Conservation (phyloP, 2,797 vertebrate genomes). For the Calcarius lapponicus region DNA sequence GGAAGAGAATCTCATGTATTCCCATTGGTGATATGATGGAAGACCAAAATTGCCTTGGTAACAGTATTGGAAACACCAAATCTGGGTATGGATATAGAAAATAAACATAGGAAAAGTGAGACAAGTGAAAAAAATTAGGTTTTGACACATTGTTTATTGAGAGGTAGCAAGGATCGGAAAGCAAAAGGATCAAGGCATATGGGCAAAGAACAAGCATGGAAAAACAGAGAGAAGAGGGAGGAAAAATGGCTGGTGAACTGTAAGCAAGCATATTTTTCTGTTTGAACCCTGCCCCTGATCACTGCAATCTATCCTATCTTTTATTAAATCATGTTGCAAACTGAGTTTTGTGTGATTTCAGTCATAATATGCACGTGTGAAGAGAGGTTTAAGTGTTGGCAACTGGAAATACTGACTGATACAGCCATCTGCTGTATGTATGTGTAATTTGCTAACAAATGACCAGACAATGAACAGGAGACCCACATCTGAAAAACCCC, state of each 20-base stretch:
- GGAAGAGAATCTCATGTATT: not conserved
- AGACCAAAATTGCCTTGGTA: not conserved
- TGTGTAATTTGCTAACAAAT: not conserved
- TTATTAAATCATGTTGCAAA: not conserved
- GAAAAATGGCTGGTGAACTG: not conserved
- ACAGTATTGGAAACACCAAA: not conserved
- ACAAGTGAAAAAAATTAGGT: not conserved
- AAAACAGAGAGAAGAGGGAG: not conserved
- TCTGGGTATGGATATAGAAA: not conserved
- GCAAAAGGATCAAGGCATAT: not conserved
- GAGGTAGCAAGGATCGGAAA: not conserved
- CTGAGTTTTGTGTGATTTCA: not conserved
- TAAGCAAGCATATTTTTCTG: not conserved
- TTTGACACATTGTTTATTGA: not conserved
- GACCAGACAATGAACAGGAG: not conserved
- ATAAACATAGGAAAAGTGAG: not conserved
- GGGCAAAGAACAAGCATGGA: not conserved
- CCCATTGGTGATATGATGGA: not conserved
- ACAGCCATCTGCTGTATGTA: not conserved
- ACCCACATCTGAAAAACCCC: accelerated
- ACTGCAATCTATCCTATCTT: not conserved
- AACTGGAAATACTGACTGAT: not conserved
- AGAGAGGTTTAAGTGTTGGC: not conserved
- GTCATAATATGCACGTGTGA: not conserved
- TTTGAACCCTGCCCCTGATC: not conserved